Percentiles rank a stretch among this genome's conserved stretches.
phyloP scores from a whole-genome alignment of 2,113 vertebrate genomes.

The Pungitius pungitius region DNA sequence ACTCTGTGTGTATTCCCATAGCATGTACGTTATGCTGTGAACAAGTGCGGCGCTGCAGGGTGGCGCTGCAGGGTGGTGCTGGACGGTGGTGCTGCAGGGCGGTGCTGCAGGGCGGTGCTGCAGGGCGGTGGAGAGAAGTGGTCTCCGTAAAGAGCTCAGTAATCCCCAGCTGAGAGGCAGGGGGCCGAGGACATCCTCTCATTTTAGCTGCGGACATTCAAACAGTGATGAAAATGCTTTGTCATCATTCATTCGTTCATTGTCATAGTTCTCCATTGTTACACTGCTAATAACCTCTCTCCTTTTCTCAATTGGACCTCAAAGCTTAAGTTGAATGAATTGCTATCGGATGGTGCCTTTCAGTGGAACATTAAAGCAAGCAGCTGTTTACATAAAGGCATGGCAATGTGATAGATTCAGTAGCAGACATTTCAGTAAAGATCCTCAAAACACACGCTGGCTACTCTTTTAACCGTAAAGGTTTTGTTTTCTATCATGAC shows the following conservation, averaged over 20 bases:
- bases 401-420: not conserved
- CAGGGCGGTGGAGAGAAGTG: slow-evolving; percentile 13
- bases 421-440: not conserved
- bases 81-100: no score
- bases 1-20: not conserved
- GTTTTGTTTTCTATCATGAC: not conserved
- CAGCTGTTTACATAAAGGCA: not conserved
- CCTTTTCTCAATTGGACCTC: slow-evolving; percentile 10
- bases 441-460: no score
- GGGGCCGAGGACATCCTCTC: slow-evolving; percentile 37
- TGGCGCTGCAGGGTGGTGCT: no score
- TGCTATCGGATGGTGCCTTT: not conserved
- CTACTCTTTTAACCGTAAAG: no score
- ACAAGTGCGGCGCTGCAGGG: slow-evolving; percentile 37
- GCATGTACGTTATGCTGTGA: slow-evolving; percentile 36
- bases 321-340: slow-evolving; percentile 12
- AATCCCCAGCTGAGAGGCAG: slow-evolving; percentile 54
- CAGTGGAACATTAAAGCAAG: not conserved
- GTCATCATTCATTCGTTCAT: slow-evolving; percentile 47
- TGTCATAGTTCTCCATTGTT: slow-evolving; percentile 60
- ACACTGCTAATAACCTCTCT: slow-evolving; percentile 41
- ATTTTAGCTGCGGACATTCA: slow-evolving; percentile 39
- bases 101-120: no score
- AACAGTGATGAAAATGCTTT: slow-evolving; percentile 38
- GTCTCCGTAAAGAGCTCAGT: slow-evolving; percentile 51